These are phyloP conservation scores for Onychomys leucogaster DNA, from an alignment of 2,797 vertebrate species.

Conservation along the genomic window DNA sequence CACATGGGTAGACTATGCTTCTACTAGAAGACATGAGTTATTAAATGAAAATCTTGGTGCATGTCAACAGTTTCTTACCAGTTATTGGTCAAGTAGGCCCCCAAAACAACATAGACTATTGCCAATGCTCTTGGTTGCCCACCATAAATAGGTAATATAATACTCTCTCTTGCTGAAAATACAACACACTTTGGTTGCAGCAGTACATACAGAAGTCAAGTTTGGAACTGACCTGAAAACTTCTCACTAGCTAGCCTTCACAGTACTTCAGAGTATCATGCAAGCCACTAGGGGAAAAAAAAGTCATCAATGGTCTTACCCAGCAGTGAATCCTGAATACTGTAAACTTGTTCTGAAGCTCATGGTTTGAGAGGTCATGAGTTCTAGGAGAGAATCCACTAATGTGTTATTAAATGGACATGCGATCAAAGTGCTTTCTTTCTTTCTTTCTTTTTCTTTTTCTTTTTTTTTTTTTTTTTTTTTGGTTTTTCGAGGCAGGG, in stretches of 20 bases:
- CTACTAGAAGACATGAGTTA: neutral
- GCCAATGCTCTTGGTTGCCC: neutral
- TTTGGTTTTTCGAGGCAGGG: too few species aligned
- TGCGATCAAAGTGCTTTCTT: neutral
- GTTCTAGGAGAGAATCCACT: neutral
- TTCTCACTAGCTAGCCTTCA: neutral
- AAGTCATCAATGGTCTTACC: neutral
- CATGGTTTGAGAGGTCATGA: neutral
- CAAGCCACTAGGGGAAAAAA: neutral
- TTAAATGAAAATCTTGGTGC: neutral
- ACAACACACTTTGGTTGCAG: neutral
- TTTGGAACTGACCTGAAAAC: neutral
- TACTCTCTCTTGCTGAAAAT: neutral
- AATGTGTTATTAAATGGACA: neutral
- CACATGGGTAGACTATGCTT: neutral
- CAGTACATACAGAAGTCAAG: neutral
- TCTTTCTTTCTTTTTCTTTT: too few species aligned
- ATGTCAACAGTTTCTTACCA: neutral
- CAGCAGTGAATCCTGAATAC: neutral
- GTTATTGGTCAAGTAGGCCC: neutral
- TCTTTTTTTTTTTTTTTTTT: too few species aligned
- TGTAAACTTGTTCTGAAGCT: neutral
- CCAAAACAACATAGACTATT: neutral
- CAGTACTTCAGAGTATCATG: neutral
- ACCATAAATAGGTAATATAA: neutral